Evolutionary conservation across 2,797 vertebrate species (phyloP), one percentile per base, ranked within the genome.

Genomic region (Xiphophorus birchmanni): DNA sequence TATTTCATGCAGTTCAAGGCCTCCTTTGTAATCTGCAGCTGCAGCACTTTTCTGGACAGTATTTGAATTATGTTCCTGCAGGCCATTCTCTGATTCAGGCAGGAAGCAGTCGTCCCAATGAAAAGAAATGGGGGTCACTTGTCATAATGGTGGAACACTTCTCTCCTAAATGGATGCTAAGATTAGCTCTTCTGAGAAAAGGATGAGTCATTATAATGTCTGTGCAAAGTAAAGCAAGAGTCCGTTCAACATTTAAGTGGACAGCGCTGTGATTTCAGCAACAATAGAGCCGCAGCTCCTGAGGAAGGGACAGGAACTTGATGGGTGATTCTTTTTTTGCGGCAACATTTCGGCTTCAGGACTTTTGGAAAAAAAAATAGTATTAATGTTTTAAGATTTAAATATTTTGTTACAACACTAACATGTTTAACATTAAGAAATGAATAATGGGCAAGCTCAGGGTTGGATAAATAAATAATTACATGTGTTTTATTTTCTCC

Each of bases 81-180:
- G 85, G 91, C 89, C 83, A 84, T 90, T 91, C 87, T 93, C 84
- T 76, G 89, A 90, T 90, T 89, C 83, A 83, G 80, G 84, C 88
- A 90, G 86, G 88, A 93, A 88, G 90, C 85, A 86, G 84, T 84
- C 71, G 67, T 91, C 84, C 88, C 87, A 85, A 82, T 87, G 89
- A 88, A 89, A 92, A 93, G 88, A 92, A 91, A 94, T 89, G 81
- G 88, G 88, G 92, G 90, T 91, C 90, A 89, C 91, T 92, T 93
- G 91, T 90, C 88, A 92, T 91, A 91, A 92, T 90, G 87, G 91
- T 84, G 86, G 84, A 91, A 91, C 91, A 86, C 79, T 82, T 90
- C 81, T 90, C 81, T 88, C 85, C 92, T 92, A 92, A 95, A 93
- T 91, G 90, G 90, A 90, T 90, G 91, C 92, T 91, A 92, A 94